Evolutionary conservation across 2,888 invertebrate species (phyloP), one percentile per base, ranked within the genome.

Genomic region (Nomada ferruginata): DNA sequence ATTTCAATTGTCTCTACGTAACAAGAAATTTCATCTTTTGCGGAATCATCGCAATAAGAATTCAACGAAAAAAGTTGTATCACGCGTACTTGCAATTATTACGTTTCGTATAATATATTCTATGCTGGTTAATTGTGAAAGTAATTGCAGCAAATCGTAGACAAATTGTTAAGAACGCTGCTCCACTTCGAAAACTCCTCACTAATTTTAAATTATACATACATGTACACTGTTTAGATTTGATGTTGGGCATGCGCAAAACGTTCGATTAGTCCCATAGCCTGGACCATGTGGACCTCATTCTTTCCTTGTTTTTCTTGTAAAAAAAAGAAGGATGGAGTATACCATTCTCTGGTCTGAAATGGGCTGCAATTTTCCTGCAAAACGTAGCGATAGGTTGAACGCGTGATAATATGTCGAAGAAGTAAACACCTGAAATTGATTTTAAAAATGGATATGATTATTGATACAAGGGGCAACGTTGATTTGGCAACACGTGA

Each of bases 381-480:
- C 18, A 18, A 7, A 23, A 23, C 18, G n/a, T 60, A 63, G n/a
- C 29, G 29, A 26, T 53, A 20, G 4, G 13, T 2, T 2, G 1
- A 50, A 50, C 64, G 26, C 60, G 64, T 36, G 23, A 7, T 59
- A 3, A 55, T 0, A 20, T 36, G 13, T 63, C 29, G 15, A 23
- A 26, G 68, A 75, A n/a, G 65, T 83, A 79, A 85, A 75, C 65
- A 84, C 3, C 15, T 64, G 1, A 2, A 10, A 26, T 63, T 59
- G 4, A 23, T n/a, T 44, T 23, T 26, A 42, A 89, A 53, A 76
- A 95, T 96, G 96, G 94, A 95, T 93, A 95, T 95, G 89, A 94
- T 95, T 76, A 94, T 95, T 81, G 96, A 96, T 89, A 95, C 95
- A 20, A 92, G 89, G 50, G 96, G 96, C 44, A 94, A 95, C 84